Base-by-base conservation (phyloP, 2,797 vertebrate species). In the Acipenser oxyrinchus region DNA sequence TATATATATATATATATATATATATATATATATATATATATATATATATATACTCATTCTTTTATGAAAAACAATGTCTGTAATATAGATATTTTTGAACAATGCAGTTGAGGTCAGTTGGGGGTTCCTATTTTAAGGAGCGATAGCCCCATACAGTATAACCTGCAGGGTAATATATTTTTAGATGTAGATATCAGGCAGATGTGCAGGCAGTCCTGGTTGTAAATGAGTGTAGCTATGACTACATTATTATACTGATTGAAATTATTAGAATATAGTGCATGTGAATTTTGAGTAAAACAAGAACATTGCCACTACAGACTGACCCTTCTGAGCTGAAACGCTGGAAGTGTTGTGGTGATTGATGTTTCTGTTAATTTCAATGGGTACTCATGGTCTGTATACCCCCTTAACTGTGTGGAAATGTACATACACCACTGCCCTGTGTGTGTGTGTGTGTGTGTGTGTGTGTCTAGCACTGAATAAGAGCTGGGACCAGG, bases 331-430 rank as follows among this genome's bases (percentile, higher is more conserved):
- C 72, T 76, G 79, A 76, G 82, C 73, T 78, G 76, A 71, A 79
- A 73, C 73, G 75, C 3, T 58, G 78, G 79, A 74, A 77, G 78
- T 77, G 69, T 63, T 72, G 68, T 75, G 66, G 73, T 72, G 69
- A 80, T 80, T 81, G 79, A 78, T 85, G 79, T 83, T 84, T 81
- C 79, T 82, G 79, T 79, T 85, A 71, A 77, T 86, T 84, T 87
- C 72, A 85, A 76, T 80, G 63, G 80, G 76, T 76, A 80, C 82
- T 89, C 77, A 83, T 75, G 69, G 75, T 68, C 70, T 51, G 72
- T 72, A 77, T 73, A 71, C 64, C 58, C 55, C 60, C 63, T 53
- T 57, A 60, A 37, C 57, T n/a, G 12, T 65, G 62, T 63, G 66
- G 69, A 80, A 77, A 76, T 66, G 76, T 68, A 66, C 72, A 72